Conservation (phyloP, 2,113 vertebrate species). For the Tenrec ecaudatus region DNA sequence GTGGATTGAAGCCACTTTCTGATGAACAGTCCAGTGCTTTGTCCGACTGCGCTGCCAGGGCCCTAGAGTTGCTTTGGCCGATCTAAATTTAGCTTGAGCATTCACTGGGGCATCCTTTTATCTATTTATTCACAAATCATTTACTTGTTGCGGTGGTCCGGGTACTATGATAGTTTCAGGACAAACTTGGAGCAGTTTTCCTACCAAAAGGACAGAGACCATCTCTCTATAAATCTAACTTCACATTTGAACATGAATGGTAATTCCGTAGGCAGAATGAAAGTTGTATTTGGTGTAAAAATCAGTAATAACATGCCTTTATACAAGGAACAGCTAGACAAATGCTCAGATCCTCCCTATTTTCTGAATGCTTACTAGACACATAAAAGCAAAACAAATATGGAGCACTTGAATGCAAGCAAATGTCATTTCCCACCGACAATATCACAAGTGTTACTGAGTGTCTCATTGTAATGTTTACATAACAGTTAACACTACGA, state of each 20-base stretch:
- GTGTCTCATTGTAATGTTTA: constrained; percentile 18
- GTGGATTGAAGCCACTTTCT: background rate
- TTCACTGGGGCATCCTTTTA: background rate
- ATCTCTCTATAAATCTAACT: background rate
- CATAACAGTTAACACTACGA: constrained; percentile 37
- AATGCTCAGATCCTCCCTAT: background rate
- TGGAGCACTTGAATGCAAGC: background rate
- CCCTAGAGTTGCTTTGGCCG: background rate
- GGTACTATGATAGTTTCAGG: background rate
- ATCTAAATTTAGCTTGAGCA: constrained; percentile 22
- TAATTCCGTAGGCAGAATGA: background rate
- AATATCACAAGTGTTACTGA: background rate
- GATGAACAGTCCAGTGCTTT: background rate
- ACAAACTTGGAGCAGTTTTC: background rate
- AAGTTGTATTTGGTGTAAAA: background rate
- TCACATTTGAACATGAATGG: background rate
- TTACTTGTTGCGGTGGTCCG: background rate
- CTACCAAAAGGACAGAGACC: background rate
- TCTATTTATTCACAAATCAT: background rate
- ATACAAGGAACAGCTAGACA: background rate
- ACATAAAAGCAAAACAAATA: background rate
- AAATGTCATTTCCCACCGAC: constrained; percentile 31
- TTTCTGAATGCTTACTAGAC: background rate
- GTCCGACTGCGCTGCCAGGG: background rate
- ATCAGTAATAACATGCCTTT: background rate